phyloP scores from a whole-genome alignment of 2,888 invertebrate genomes.

The Uloborus plumipes region DNA sequence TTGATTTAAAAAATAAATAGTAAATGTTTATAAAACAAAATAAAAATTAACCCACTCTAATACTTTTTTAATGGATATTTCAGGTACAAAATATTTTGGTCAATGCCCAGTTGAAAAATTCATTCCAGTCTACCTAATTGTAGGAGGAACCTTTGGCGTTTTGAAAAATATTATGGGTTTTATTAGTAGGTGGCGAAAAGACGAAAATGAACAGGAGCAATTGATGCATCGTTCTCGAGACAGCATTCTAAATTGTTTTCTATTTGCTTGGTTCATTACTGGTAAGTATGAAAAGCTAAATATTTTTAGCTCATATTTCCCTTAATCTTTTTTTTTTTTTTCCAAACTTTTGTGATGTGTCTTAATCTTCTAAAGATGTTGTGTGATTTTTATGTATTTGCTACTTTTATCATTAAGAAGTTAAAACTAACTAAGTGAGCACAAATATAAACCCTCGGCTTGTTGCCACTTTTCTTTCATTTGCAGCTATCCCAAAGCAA shows the following conservation, averaged over 20 bases:
- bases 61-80: neutral
- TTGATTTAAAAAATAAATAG: too few relatives aligned
- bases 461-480: too few relatives aligned
- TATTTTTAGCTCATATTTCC: too few relatives aligned
- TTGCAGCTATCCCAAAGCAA: too few relatives aligned
- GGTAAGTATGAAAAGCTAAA: conserved; percentile 72
- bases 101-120: conserved; percentile 79
- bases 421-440: too few relatives aligned
- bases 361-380: too few relatives aligned
- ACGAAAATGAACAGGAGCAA: conserved; percentile 73
- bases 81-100: conserved; percentile 76
- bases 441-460: too few relatives aligned
- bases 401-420: too few relatives aligned
- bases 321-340: too few relatives aligned
- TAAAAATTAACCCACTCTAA: neutral
- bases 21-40: neutral
- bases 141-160: conserved; percentile 79
- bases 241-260: conserved; percentile 75
- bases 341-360: too few relatives aligned
- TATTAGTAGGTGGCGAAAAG: conserved; percentile 75
- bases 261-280: conserved; percentile 80
- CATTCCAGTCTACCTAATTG: conserved; percentile 80
- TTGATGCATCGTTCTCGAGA: conserved; percentile 49
- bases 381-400: too few relatives aligned
- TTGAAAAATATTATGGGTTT: conserved; percentile 77